phyloP scores from a whole-genome alignment of 2,888 invertebrate species.

The Euzophera pinguis region DNA sequence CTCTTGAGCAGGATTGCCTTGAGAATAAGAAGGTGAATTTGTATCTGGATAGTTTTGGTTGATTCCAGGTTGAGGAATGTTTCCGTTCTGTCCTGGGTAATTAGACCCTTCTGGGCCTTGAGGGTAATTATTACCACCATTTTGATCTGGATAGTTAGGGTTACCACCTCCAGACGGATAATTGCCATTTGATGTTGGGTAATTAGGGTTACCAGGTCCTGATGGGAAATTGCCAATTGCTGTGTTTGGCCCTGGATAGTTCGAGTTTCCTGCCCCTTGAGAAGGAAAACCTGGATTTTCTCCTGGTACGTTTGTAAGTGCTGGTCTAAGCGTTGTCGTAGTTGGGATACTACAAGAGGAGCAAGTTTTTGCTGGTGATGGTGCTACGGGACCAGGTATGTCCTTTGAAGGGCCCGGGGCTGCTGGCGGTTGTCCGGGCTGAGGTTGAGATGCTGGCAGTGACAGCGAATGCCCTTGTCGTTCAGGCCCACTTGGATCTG shows the following conservation, averaged over 20 bases:
- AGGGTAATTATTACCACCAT: neutral
- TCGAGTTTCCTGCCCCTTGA: conserved; percentile 5
- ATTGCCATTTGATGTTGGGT: neutral
- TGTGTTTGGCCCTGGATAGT: conserved; percentile 12
- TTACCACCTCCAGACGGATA: neutral
- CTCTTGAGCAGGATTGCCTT: neutral
- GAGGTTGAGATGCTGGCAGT: conserved; percentile 34
- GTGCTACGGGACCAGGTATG: conserved; percentile 44
- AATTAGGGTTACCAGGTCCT: neutral
- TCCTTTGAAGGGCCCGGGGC: conserved; percentile 22
- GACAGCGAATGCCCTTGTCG: conserved; percentile 56
- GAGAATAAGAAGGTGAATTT: neutral
- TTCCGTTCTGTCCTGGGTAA: neutral
- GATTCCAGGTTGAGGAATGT: neutral
- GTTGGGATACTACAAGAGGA: conserved; percentile 81
- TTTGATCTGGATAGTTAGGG: neutral
- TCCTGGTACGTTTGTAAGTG: conserved; percentile 26
- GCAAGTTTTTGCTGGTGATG: conserved; percentile 72
- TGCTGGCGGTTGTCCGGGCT: conserved; percentile 26
- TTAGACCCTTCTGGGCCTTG: neutral
- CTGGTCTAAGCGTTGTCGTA: conserved; percentile 56
- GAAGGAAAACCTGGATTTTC: conserved; percentile 14
- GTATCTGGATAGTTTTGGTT: neutral
- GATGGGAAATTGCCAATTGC: neutral
- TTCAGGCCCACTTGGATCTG: conserved; percentile 42